Conservation (phyloP, 2,113 vertebrate genomes). For the Echinops telfairi region DNA sequence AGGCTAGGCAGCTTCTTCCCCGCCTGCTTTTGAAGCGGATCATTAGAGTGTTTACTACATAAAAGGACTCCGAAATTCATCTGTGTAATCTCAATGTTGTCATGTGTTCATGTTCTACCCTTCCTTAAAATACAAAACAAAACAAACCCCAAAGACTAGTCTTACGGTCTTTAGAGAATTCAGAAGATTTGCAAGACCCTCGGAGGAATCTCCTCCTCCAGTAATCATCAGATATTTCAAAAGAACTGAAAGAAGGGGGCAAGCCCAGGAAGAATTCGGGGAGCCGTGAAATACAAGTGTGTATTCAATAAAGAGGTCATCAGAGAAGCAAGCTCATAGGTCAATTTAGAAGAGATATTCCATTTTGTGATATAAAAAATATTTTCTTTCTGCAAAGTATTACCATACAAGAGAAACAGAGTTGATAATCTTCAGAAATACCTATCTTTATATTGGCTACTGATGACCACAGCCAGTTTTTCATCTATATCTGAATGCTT, state of each 20-base stretch:
- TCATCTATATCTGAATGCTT: not conserved
- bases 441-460: not conserved
- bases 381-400: rapidly evolving
- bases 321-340: slow-evolving; percentile 58
- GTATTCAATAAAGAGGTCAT: slow-evolving; percentile 77
- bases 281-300: slow-evolving; percentile 71
- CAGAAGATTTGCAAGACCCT: slow-evolving; percentile 65
- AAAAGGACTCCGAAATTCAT: slow-evolving; percentile 89
- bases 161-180: slow-evolving; percentile 75
- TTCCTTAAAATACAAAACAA: slow-evolving; percentile 77
- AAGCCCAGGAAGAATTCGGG: slow-evolving; percentile 54
- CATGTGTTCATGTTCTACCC: slow-evolving; percentile 78
- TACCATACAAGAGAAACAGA: not conserved
- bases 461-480: not conserved
- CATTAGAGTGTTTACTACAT: slow-evolving; percentile 91
- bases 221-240: slow-evolving; percentile 63
- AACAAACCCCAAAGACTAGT: slow-evolving; percentile 66
- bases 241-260: slow-evolving; percentile 49
- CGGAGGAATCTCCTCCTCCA: slow-evolving; percentile 40
- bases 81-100: slow-evolving; percentile 88
- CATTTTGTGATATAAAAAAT: slow-evolving; percentile 55
- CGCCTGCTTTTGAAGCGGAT: slow-evolving; percentile 89
- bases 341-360: slow-evolving; percentile 44
- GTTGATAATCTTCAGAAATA: slow-evolving; percentile 18
- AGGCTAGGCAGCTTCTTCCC: slow-evolving; percentile 81